Evolutionary conservation across 2,888 invertebrate species (phyloP).

Genomic region (Morinoia aosen): DNA sequence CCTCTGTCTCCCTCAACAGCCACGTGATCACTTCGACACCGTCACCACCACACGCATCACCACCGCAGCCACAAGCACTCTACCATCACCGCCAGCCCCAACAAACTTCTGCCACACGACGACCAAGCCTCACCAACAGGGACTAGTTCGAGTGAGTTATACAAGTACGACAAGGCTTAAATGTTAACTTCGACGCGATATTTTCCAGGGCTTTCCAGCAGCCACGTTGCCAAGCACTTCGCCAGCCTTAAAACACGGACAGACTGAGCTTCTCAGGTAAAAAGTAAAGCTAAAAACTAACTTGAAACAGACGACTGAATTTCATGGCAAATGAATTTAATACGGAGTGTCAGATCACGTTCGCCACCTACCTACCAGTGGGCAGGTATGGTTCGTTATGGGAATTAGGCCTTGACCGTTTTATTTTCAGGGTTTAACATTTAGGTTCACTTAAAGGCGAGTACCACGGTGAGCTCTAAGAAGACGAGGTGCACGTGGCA

Average conservation of each 20-base stretch:
- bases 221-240: not conserved
- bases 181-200: not conserved
- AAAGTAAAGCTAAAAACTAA: too few species aligned
- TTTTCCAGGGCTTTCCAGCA: not conserved
- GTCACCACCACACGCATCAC: not conserved
- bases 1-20: not conserved
- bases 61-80: not conserved
- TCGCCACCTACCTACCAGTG: too few species aligned
- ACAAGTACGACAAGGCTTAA: not conserved
- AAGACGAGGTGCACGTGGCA: too few species aligned
- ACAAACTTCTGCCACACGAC: not conserved
- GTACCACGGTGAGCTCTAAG: too few species aligned
- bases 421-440: too few species aligned
- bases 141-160: not conserved
- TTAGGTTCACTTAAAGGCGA: too few species aligned
- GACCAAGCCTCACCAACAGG: not conserved
- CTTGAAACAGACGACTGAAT: too few species aligned
- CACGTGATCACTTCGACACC: slow-evolving; percentile 6
- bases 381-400: too few species aligned
- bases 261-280: not conserved
- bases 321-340: too few species aligned
- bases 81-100: not conserved
- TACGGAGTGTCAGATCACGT: too few species aligned
- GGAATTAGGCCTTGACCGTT: too few species aligned
- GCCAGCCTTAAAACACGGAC: not conserved